phyloP scores from a whole-genome alignment of 2,113 vertebrate genomes.

The Tylochromis polylepis region DNA sequence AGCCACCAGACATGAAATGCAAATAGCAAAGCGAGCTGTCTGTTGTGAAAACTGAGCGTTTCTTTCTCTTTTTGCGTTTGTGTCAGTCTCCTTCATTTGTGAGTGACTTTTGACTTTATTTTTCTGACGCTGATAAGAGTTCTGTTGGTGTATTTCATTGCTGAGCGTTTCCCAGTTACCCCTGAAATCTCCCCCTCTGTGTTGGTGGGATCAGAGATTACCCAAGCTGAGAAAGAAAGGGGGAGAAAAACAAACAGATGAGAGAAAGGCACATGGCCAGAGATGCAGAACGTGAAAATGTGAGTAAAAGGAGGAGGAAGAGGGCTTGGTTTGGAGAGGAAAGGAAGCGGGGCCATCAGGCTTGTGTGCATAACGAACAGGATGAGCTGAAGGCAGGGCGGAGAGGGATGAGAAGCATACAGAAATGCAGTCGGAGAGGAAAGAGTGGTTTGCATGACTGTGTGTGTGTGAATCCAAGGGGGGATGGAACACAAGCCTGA shows the following conservation, averaged over 20 bases:
- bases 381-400: slow-evolving; percentile 47
- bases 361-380: slow-evolving; percentile 38
- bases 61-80: neutral
- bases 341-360: slow-evolving; percentile 13
- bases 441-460: slow-evolving; percentile 20
- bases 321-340: slow-evolving; percentile 13
- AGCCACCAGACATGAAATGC: neutral
- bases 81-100: neutral
- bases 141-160: neutral
- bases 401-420: slow-evolving; percentile 50
- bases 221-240: neutral
- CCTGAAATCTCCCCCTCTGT: neutral
- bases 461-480: slow-evolving; percentile 6
- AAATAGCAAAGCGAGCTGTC: neutral
- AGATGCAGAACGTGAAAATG: slow-evolving; percentile 17
- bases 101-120: neutral
- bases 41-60: neutral
- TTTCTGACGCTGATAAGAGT: neutral
- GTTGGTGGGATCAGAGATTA: slow-evolving; percentile 40
- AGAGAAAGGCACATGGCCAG: slow-evolving; percentile 22
- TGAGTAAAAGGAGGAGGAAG: slow-evolving; percentile 12
- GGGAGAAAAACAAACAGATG: neutral
- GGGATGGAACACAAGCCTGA: slow-evolving; percentile 45
- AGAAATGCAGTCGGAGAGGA: slow-evolving; percentile 50
- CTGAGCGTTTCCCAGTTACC: neutral